Conservation (phyloP, 2,797 vertebrate genomes). For the Trematomus bernacchii region DNA sequence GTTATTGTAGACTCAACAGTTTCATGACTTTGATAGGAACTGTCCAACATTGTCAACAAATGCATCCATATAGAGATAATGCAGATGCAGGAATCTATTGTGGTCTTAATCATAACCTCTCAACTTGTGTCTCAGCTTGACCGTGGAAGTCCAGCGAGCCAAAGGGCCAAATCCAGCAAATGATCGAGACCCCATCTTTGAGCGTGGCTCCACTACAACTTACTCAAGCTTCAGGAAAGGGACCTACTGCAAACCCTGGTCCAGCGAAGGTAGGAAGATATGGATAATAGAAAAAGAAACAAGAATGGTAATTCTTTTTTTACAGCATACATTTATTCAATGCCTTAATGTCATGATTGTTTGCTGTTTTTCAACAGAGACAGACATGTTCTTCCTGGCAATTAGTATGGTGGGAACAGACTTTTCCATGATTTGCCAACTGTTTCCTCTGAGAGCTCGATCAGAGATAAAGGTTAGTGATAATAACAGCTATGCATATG, state of each 20-base stretch:
- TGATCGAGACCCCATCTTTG: constrained; percentile 95
- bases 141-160: constrained; percentile 93
- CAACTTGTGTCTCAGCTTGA: constrained; percentile 87
- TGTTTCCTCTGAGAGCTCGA: constrained; percentile 95
- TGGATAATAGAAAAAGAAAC: background rate
- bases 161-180: constrained; percentile 92
- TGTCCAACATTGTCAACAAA: background rate
- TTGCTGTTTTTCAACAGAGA: constrained; percentile 85
- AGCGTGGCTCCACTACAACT: constrained; percentile 96
- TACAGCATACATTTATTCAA: background rate
- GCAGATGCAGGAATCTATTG: background rate
- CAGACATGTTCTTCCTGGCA: constrained; percentile 98
- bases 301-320: background rate
- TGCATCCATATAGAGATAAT: background rate
- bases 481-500: background rate
- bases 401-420: constrained; percentile 99
- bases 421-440: constrained; percentile 96
- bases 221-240: constrained; percentile 96
- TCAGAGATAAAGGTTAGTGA: constrained; percentile 94
- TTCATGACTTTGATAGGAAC: background rate
- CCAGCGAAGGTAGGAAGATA: constrained; percentile 88
- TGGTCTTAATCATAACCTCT: background rate
- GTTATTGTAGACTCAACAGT: background rate
- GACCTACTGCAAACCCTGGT: constrained; percentile 93
- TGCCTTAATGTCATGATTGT: background rate